These are phyloP conservation scores for Hemicrepidius hirtus DNA, from an alignment of 2,888 invertebrate genomes.

Conservation along the genomic window DNA sequence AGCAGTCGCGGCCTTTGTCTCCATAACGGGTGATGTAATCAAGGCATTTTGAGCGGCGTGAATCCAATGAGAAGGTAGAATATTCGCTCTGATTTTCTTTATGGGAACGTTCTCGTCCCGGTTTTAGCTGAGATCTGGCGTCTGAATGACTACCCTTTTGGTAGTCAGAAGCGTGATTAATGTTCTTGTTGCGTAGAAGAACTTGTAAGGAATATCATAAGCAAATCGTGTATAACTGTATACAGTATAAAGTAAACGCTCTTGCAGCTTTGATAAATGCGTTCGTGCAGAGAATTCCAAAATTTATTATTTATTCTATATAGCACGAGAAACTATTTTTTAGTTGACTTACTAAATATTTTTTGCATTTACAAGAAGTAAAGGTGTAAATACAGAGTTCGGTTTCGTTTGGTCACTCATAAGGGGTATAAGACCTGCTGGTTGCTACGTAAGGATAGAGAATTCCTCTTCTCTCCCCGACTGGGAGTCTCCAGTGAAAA, in stretches of 20 bases:
- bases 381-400: too few relatives aligned
- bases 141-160: constrained; percentile 30
- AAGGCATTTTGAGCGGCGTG: constrained; percentile 33
- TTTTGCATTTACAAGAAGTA: too few relatives aligned
- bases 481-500: too few relatives aligned
- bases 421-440: too few relatives aligned
- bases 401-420: too few relatives aligned
- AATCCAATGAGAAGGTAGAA: constrained; percentile 33
- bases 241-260: constrained; percentile 12
- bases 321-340: constrained; percentile 8
- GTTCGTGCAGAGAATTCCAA: constrained; percentile 1
- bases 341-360: constrained; percentile 9
- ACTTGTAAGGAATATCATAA: constrained; percentile 23
- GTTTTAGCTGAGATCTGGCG: constrained; percentile 24
- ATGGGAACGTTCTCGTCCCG: constrained; percentile 24
- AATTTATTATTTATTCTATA: constrained; percentile 16
- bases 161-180: constrained; percentile 30
- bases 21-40: constrained; percentile 32
- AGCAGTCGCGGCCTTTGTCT: constrained; percentile 32
- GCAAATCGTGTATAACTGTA: constrained; percentile 23
- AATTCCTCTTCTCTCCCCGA: too few relatives aligned
- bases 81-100: constrained; percentile 34
- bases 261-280: constrained; percentile 23
- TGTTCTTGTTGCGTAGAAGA: constrained; percentile 27
- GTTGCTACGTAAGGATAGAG: too few relatives aligned